Evolutionary conservation across 2,797 vertebrate genomes (phyloP), one percentile per base, ranked within the genome.

Genomic region (Spondyliosoma cantharus): DNA sequence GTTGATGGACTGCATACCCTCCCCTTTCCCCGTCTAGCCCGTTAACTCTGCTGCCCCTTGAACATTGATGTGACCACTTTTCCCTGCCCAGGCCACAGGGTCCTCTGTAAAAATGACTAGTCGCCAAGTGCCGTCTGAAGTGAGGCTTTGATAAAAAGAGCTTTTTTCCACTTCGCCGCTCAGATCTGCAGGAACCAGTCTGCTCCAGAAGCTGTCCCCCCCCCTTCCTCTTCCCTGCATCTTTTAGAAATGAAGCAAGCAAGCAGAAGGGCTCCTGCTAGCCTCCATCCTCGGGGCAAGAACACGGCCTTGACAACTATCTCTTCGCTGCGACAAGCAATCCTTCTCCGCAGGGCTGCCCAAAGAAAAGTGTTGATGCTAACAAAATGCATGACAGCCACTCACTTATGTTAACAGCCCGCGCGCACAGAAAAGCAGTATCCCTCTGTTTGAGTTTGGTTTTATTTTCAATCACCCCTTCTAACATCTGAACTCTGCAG

Each of bases 301-400:
- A 83, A 84, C 72, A 79, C 43, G 49, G 79, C 81, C 87, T 82
- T 83, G 92, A 93, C 92, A 93, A 92, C 86, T 77, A 90, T 92
- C 91, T 88, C 90, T 86, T 89, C 83, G 81, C 78, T 61, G 76
- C 82, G 78, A 90, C 89, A 89, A 77, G 87, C 90, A 90, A 93
- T 90, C 89, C 80, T 82, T 91, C 90, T 91, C 78, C 25, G 43
- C 85, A 62, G 89, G 79, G 80, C 90, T 73, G 89, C 88, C 90
- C 89, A 78, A 86, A 89, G 89, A 89, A 94, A 94, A 94, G 90
- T 94, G 93, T 93, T 83, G 92, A 93, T 86, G 89, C 91, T 86
- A 91, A 94, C 92, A 94, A 92, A 94, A 94, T 78, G 87, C 77
- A 74, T 91, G 93, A 94, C 91, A 94, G 92, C 81, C 90, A 66